These are phyloP conservation scores for Lepidurus packardi DNA, from an alignment of 1,140 invertebrate genomes.

Conservation along the genomic window DNA sequence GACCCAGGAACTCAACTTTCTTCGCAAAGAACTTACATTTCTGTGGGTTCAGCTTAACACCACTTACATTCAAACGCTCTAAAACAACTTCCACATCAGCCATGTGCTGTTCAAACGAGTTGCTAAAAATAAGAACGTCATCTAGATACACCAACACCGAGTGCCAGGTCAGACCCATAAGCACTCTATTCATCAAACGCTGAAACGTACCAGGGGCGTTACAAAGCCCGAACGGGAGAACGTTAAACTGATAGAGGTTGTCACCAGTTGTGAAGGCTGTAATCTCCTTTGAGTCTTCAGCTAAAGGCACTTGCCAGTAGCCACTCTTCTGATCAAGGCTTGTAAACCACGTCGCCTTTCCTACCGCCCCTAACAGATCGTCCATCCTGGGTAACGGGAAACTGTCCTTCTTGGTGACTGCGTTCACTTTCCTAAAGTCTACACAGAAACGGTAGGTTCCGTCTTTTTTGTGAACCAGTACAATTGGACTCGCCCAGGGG, in stretches of 20 bases:
- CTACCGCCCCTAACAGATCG: conserved; percentile 43
- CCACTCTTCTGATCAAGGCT: conserved; percentile 46
- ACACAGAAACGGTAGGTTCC: conserved; percentile 40
- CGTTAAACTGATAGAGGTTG: conserved; percentile 44
- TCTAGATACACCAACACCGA: conserved; percentile 44
- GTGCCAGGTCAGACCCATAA: conserved; percentile 31
- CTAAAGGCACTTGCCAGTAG: conserved; percentile 47
- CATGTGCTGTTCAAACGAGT: conserved; percentile 42
- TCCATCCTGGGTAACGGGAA: conserved; percentile 49
- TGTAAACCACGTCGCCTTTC: conserved; percentile 41
- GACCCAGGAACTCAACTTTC: too few species aligned
- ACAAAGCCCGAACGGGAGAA: conserved; percentile 41
- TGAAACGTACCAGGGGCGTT: conserved; percentile 35
- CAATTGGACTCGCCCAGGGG: conserved; percentile 41
- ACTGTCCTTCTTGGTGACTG: conserved; percentile 40
- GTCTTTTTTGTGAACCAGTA: conserved; percentile 42
- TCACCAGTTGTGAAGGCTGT: conserved; percentile 47
- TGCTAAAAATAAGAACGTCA: conserved; percentile 45
- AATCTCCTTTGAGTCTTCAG: conserved; percentile 43
- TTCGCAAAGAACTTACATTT: too few species aligned
- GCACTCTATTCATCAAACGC: conserved; percentile 36
- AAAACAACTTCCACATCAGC: conserved; percentile 41
- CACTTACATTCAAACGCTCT: conserved; percentile 35
- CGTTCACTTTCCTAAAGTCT: conserved; percentile 44
- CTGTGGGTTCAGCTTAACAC: conserved; percentile 27